phyloP scores from a whole-genome alignment of 2,113 vertebrate species.

The Psettodes erumei region DNA sequence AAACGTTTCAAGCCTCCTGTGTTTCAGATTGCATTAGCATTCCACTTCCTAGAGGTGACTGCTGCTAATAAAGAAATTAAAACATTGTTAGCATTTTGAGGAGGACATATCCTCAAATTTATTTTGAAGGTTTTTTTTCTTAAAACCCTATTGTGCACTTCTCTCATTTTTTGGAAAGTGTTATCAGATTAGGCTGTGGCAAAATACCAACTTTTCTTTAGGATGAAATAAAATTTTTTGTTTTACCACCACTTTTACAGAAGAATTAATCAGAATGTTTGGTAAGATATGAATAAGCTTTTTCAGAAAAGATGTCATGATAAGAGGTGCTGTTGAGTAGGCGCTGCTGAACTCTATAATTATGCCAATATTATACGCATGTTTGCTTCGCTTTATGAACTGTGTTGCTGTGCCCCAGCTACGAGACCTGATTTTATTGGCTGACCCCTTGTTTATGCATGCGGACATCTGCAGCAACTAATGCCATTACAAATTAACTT shows the following conservation, averaged over 20 bases:
- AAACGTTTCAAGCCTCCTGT: conserved; percentile 15
- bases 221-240: too few species aligned
- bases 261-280: too few species aligned
- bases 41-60: not conserved
- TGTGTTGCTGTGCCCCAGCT: not conserved
- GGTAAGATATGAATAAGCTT: too few species aligned
- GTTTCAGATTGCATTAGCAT: conserved; percentile 4
- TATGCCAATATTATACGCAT: not conserved
- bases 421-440: not conserved
- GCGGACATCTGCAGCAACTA: conserved; percentile 18
- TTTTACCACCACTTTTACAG: too few species aligned
- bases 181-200: too few species aligned
- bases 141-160: too few species aligned
- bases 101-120: not conserved
- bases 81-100: not conserved
- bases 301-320: not conserved
- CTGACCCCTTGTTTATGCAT: not conserved
- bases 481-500: conserved; percentile 30
- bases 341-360: not conserved
- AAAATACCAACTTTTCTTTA: too few species aligned
- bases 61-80: not conserved
- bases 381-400: not conserved
- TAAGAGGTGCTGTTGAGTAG: too few species aligned
- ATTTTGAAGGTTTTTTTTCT: not conserved
- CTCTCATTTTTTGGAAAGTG: too few species aligned